A percentile compares a stretch with the other conserved stretches of the same genome.
These are phyloP conservation scores for Sminthurides aquaticus DNA, from an alignment of 2,888 invertebrate species.

Conservation along the genomic window DNA sequence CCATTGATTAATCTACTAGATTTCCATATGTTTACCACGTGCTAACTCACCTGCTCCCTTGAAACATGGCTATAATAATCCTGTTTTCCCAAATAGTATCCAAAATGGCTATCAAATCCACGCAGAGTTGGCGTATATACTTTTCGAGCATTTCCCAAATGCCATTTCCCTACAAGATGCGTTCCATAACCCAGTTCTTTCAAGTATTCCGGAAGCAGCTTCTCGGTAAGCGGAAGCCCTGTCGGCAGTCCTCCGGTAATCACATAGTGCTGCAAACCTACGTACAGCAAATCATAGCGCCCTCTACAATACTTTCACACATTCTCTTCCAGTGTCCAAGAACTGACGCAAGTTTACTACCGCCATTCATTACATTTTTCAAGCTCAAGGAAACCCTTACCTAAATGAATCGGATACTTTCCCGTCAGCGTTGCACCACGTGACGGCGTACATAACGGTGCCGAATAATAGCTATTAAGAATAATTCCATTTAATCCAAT, in stretches of 20 bases:
- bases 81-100: conserved; percentile 66
- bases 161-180: conserved; percentile 83
- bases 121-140: conserved; percentile 65
- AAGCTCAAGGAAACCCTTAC: conserved; percentile 51
- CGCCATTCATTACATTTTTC: too few species aligned
- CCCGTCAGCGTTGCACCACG: conserved; percentile 57
- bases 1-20: too few species aligned
- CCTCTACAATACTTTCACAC: too few species aligned
- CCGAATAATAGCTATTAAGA: conserved; percentile 76
- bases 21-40: background rate
- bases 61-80: conserved; percentile 64
- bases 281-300: background rate
- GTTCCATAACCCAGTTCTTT: conserved; percentile 63
- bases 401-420: conserved; percentile 74
- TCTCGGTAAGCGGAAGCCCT: conserved; percentile 61
- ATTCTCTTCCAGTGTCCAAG: too few species aligned
- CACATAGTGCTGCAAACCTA: conserved; percentile 66
- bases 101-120: conserved; percentile 73
- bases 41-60: conserved; percentile 27
- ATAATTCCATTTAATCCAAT: conserved; percentile 77
- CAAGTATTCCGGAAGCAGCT: conserved; percentile 63
- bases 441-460: conserved; percentile 62
- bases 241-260: conserved; percentile 62
- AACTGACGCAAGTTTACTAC: too few species aligned
- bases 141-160: conserved; percentile 65